phyloP scores from a whole-genome alignment of 2,113 vertebrate species.

The Geococcyx californianus region DNA sequence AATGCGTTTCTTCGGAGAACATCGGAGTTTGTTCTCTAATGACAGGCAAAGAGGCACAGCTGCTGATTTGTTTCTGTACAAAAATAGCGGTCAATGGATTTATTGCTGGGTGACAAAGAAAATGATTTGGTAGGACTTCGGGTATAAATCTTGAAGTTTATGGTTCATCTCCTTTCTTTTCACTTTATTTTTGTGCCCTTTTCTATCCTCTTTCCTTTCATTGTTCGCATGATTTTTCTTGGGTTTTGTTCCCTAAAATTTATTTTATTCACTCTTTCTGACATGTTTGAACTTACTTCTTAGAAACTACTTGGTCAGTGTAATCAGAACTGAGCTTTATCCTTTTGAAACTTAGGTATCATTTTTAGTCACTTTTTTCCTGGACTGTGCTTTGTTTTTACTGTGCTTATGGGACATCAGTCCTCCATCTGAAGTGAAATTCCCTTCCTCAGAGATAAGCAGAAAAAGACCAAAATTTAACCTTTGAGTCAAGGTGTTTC shows the following conservation, averaged over 20 bases:
- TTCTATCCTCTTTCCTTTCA: neutral
- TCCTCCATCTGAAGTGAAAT: neutral
- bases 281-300: neutral
- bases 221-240: neutral
- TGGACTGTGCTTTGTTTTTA: neutral
- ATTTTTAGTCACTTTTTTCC: neutral
- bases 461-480: neutral
- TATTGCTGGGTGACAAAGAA: neutral
- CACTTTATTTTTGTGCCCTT: neutral
- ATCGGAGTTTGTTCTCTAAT: neutral
- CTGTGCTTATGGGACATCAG: neutral
- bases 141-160: neutral
- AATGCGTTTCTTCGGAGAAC: conserved; percentile 13
- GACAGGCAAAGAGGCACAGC: neutral
- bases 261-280: neutral
- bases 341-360: neutral
- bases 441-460: neutral
- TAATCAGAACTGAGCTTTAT: neutral
- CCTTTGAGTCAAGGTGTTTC: neutral
- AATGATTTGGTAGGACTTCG: neutral
- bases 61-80: neutral
- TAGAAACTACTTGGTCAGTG: neutral
- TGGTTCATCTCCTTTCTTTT: neutral
- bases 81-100: neutral
- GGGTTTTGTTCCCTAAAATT: neutral